A percentile compares a stretch with the other conserved stretches of the same genome.
Evolutionary conservation across 2,797 vertebrate species (phyloP).

Genomic region (Karalla daura): DNA sequence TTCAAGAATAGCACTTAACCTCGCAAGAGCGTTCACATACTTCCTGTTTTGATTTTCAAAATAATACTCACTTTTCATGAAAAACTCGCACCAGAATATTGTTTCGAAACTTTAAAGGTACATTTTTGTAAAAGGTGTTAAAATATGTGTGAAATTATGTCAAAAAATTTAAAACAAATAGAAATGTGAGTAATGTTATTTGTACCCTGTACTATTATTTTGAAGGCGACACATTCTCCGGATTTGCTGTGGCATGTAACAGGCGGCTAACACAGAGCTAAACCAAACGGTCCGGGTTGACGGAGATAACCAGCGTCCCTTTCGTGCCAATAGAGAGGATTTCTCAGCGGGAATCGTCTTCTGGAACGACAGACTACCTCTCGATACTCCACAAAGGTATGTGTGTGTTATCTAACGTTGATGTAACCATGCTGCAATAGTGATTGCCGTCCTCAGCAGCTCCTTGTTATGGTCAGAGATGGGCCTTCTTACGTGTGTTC

Average conservation of each 20-base stretch:
- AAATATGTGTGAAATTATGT: accelerated
- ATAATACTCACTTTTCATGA: accelerated
- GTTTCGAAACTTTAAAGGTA: accelerated
- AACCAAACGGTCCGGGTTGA: slow-evolving; percentile 25
- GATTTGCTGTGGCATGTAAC: neutral
- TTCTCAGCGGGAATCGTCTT: neutral
- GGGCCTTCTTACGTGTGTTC: slow-evolving; percentile 53
- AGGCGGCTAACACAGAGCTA: slow-evolving; percentile 53
- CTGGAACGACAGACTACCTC: neutral
- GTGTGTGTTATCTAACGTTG: slow-evolving; percentile 1
- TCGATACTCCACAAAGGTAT: slow-evolving; percentile 21
- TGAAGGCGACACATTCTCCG: slow-evolving; percentile 40
- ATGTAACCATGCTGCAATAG: slow-evolving; percentile 7
- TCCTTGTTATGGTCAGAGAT: slow-evolving; percentile 35
- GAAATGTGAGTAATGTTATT: neutral
- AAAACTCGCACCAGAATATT: accelerated
- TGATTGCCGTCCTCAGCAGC: slow-evolving; percentile 44
- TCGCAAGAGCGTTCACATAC: no score
- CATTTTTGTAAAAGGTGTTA: accelerated
- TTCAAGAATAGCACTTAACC: slow-evolving; percentile 37
- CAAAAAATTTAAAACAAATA: no score
- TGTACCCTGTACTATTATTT: slow-evolving; percentile 38
- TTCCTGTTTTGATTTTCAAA: slow-evolving; percentile 45
- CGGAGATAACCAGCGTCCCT: slow-evolving; percentile 20
- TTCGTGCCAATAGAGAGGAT: neutral